phyloP scores from a whole-genome alignment of 53 echinoderm and acorn worm genomes.

The Hippasteria phrygiana region DNA sequence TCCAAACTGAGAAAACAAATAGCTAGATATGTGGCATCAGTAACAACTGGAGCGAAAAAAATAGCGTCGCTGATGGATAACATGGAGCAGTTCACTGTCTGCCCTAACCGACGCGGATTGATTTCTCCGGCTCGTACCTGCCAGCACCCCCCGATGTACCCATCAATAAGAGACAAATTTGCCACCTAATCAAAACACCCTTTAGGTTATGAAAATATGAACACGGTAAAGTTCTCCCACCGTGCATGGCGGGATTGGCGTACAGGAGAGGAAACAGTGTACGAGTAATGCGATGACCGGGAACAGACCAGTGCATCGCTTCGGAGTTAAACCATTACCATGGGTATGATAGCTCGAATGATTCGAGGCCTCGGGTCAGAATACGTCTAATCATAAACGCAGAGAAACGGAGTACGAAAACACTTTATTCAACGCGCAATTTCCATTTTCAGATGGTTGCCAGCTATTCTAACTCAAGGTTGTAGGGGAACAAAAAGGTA shows the following conservation, averaged over 20 bases:
- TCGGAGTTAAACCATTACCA: too few species aligned
- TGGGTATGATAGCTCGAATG: too few species aligned
- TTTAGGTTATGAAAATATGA: slow-evolving; percentile 52
- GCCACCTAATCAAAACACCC: slow-evolving; percentile 55
- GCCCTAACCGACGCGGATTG: slow-evolving; percentile 2
- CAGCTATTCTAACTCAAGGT: not conserved
- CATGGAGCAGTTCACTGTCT: not conserved
- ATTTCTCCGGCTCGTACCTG: not conserved
- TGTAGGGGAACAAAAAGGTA: not conserved
- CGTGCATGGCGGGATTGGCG: not conserved
- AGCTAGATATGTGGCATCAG: not conserved
- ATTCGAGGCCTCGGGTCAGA: not conserved
- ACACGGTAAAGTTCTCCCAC: not conserved
- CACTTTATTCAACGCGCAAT: not conserved
- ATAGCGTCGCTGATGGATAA: not conserved
- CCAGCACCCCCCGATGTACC: not conserved
- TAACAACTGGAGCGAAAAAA: not conserved
- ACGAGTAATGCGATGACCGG: not conserved
- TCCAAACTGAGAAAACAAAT: not conserved
- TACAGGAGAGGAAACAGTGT: not conserved
- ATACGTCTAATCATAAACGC: not conserved
- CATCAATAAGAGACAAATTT: slow-evolving; percentile 40
- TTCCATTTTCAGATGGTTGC: not conserved
- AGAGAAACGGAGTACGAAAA: not conserved
- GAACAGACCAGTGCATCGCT: not conserved